Evolutionary conservation across 1,140 invertebrate genomes (phyloP), one percentile per base, ranked within the genome.

Genomic region (Apis cerana): DNA sequence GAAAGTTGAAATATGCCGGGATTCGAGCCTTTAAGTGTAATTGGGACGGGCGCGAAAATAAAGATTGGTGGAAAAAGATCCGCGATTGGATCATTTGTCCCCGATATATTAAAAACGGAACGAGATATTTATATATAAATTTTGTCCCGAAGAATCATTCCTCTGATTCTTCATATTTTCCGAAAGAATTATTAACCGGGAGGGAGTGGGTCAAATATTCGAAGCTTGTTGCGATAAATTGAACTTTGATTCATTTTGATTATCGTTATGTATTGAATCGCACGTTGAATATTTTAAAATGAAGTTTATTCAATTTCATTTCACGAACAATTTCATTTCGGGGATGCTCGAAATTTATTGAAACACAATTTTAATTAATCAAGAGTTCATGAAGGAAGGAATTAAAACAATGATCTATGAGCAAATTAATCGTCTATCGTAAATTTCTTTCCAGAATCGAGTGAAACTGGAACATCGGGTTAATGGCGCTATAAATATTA

Each of bases 11-110:
- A 17, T 21, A 23, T 11, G 64, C 43, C 43, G 54, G 23, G 75
- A 21, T 43, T 64, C 56, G 64, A 54, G 75, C 59, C 56, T 83
- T 82, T 70, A 78, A 80, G 54, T 59, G 33, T 68, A 70, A 72
- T 65, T 43, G 33, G 33, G 3, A 43, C 5, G 15, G 15, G 8
- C 54, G 1, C 50, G 23, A n/a, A 43, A 64, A 72, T 33, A 33
- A 52, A 23, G 27, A 50, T 19, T 1, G 12, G 48, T 4, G 17
- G 7, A 43, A 58, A 58, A 79, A 69, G 1, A n/a, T 50, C 9
- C 33, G 33, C 3, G 50, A 12, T 19, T n/a, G 75, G 8, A 27
- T 50, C 65, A 23, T 69, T 70, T 13, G 5, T 69, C 75, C 15
- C 15, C 17, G 54, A 50, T 2, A 69, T 69, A 58, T 78, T 19